These are phyloP conservation scores for Phymatocera aterrima DNA, from an alignment of 2,888 invertebrate species.

Conservation along the genomic window DNA sequence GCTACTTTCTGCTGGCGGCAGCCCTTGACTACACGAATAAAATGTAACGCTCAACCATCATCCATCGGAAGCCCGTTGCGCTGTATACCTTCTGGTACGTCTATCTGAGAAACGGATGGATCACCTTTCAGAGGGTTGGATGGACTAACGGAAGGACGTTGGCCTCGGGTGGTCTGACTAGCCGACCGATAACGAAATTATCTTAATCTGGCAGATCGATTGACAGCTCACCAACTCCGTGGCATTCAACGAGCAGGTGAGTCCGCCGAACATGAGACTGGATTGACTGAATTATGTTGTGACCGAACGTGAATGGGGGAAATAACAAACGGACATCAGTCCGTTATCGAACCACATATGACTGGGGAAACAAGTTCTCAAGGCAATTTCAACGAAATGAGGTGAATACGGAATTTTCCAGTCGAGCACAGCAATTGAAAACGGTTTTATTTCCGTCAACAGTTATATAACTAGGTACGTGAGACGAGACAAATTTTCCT, in stretches of 20 bases:
- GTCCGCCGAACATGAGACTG: constrained; percentile 1
- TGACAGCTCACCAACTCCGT: constrained; percentile 65
- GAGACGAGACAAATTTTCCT: too few relatives aligned
- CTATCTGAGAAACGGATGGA: neutral
- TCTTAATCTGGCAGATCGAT: constrained; percentile 66
- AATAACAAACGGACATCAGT: neutral
- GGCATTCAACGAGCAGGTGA: constrained; percentile 50
- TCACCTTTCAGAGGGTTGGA: neutral
- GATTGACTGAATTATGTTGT: constrained; percentile 12
- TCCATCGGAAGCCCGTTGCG: constrained; percentile 9
- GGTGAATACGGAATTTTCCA: too few relatives aligned
- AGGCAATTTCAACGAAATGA: too few relatives aligned
- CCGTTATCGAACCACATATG: neutral
- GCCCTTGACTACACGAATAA: constrained; percentile 10
- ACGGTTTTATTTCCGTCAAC: too few relatives aligned
- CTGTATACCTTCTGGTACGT: neutral
- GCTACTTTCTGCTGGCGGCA: constrained; percentile 18
- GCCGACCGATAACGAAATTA: constrained; percentile 64
- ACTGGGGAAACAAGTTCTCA: neutral
- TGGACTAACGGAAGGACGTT: constrained; percentile 2
- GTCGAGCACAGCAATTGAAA: too few relatives aligned
- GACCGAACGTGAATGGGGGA: neutral
- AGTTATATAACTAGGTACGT: too few relatives aligned
- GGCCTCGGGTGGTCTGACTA: constrained; percentile 15
- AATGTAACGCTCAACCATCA: constrained; percentile 28